Percentiles rank a stretch among this genome's conserved stretches.
Evolutionary conservation across 1,140 invertebrate genomes (phyloP).

Genomic region (Sarcophaga bullata): DNA sequence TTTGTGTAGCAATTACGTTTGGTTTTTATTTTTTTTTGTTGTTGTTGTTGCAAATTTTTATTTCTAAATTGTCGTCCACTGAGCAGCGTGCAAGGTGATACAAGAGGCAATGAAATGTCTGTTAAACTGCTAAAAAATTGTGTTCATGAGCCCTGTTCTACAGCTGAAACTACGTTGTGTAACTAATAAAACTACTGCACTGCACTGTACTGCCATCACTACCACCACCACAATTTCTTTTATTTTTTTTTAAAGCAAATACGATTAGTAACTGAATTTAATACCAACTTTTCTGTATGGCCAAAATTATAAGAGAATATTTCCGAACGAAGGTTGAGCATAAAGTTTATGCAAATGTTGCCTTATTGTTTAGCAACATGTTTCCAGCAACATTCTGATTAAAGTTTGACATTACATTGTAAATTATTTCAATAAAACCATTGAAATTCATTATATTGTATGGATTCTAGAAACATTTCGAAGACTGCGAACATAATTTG

Average conservation of each 20-base stretch:
- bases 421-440: no score
- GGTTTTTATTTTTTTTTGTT: conserved; percentile 3
- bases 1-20: conserved; percentile 39
- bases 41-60: not conserved
- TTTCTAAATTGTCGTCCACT: not conserved
- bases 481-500: no score
- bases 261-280: not conserved
- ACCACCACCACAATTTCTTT: not conserved
- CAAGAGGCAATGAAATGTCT: conserved; percentile 41
- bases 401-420: no score
- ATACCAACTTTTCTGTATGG: not conserved
- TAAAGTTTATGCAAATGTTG: not conserved
- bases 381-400: no score
- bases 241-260: not conserved
- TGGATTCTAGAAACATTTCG: no score
- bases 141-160: conserved; percentile 26
- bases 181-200: not conserved
- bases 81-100: not conserved
- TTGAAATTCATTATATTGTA: no score
- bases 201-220: not conserved
- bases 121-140: conserved; percentile 25
- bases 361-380: no score
- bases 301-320: not conserved
- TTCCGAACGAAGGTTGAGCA: not conserved
- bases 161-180: not conserved